Evolutionary conservation across 2,888 invertebrate genomes (phyloP).

Genomic region (Scaptomyza reducta): DNA sequence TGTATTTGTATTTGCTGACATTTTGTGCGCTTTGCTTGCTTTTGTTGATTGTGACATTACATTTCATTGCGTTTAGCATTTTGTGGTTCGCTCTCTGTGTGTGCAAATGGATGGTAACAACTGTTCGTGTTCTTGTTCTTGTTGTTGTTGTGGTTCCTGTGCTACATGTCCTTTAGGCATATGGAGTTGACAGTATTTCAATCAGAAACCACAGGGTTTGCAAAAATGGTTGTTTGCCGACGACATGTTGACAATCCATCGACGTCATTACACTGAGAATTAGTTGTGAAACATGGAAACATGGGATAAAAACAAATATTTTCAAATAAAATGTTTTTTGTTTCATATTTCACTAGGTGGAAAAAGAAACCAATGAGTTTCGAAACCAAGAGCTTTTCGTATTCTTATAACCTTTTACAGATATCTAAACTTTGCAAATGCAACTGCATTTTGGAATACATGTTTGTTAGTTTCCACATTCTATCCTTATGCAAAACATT

Average conservation of each 20-base stretch:
- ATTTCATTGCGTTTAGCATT: slow-evolving; percentile 67
- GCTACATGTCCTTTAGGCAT: slow-evolving; percentile 7
- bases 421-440: no score
- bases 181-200: slow-evolving; percentile 20
- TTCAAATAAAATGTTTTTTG: no score
- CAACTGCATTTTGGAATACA: no score
- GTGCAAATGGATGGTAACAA: no score
- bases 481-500: no score
- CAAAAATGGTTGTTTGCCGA: background rate
- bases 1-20: slow-evolving; percentile 31
- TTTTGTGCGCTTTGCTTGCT: slow-evolving; percentile 58
- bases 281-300: background rate
- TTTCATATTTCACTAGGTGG: no score
- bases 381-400: no score
- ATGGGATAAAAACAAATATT: background rate
- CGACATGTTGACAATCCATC: background rate
- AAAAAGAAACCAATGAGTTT: no score
- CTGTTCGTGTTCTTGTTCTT: no score
- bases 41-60: slow-evolving; percentile 42
- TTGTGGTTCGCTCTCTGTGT: slow-evolving; percentile 40
- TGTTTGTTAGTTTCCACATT: no score
- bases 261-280: background rate
- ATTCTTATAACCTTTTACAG: no score
- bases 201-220: background rate
- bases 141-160: background rate